Base-by-base conservation (phyloP, 2,113 vertebrate genomes). In the Salvator merianae region DNA sequence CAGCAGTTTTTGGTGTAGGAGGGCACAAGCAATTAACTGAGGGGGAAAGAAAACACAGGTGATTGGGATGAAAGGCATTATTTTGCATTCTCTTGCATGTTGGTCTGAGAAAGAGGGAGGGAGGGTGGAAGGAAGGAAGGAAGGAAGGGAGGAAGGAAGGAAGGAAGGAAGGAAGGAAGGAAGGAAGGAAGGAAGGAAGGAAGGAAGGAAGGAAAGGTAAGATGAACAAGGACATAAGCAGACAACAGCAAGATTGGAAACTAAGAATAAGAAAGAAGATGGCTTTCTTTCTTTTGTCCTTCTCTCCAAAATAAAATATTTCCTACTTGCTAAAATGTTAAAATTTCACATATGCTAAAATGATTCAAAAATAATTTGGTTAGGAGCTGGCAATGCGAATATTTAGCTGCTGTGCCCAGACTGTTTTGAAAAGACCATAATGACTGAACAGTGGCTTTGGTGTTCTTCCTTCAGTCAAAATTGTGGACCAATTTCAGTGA, bases 11-110 rank as follows among this genome's bases (percentile, higher is more conserved):
- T 84, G 40, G 20, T 50, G 47, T 34, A 0, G 0, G 83, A 79
- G 71, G 69, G 84, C 81, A 14, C 73, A 88, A 87, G 53, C 62
- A 78, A 75, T 53, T 5, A 83, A 32, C 10, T 9, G 5, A 83
- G 87, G 74, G 16, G 3, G 40, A n/a, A 40, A 62, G 32, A 28
- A 28, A 59, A 59, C 55, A 59, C 55, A 59, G 0, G 28, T 0
- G 7, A 10, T 1, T 30, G 0, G 71, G 66, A 36, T 26, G 0
- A 40, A 73, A 13, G 28, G 26, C 0, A 20, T 3, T 36, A 0
- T 5, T 65, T 5, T 5, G 1, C 1, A 69, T 47, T 6, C 0
- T 32, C 76, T 77, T 55, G 30, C n/a, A 47, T 36, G 20, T 81
- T 53, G 78, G 13, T 69, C 20, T 59, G 55, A 20, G 18, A 59